These are phyloP conservation scores for Allygus modestus DNA, from an alignment of 2,888 invertebrate genomes.

Conservation along the genomic window DNA sequence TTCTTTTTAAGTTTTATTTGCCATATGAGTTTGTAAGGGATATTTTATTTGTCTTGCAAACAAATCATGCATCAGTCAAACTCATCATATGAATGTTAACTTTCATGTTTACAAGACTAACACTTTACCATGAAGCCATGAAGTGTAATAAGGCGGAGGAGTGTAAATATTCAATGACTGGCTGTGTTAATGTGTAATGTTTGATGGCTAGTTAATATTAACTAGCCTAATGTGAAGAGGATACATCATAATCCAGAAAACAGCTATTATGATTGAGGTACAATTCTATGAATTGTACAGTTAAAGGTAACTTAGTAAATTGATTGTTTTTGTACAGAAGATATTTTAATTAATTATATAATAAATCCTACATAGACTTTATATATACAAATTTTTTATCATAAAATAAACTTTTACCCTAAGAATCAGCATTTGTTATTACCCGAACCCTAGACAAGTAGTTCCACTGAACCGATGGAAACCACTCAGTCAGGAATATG, in stretches of 20 bases:
- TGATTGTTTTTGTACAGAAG: constrained; percentile 16
- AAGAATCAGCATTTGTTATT: not conserved
- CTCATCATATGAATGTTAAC: not conserved
- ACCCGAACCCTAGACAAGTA: no score
- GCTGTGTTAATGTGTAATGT: constrained; percentile 23
- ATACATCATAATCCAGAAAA: not conserved
- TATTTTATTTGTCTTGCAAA: not conserved
- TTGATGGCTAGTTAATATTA: constrained; percentile 10
- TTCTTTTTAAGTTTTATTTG: not conserved
- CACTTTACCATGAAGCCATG: not conserved
- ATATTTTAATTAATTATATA: constrained; percentile 10
- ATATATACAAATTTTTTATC: not conserved
- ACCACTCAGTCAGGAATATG: no score
- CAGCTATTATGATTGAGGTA: not conserved
- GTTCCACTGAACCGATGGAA: no score
- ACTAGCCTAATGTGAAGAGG: not conserved
- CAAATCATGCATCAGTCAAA: no score
- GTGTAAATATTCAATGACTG: constrained; percentile 1
- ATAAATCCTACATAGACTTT: not conserved
- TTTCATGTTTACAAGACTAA: not conserved
- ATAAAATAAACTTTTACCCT: not conserved
- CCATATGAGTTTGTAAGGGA: not conserved
- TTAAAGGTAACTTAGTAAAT: not conserved
- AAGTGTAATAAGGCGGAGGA: not conserved
- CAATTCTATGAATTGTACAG: constrained; percentile 36